These are phyloP conservation scores for Otus sunia DNA, from an alignment of 2,113 vertebrate genomes.

Conservation along the genomic window DNA sequence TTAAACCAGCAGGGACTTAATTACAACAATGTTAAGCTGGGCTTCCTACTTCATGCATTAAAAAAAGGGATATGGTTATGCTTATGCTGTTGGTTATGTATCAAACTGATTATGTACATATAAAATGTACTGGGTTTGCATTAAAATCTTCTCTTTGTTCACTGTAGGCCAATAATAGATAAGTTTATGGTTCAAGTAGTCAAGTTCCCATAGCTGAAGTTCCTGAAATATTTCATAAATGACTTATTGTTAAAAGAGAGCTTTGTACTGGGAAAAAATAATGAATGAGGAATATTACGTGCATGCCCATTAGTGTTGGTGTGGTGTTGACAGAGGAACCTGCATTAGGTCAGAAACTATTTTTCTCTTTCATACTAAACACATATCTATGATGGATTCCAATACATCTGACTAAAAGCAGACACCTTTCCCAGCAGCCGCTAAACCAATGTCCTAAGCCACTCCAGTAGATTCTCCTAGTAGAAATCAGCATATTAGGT, in stretches of 20 bases:
- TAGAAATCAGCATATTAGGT: not conserved
- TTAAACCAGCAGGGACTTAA: not conserved
- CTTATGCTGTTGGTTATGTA: not conserved
- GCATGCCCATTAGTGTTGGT: not conserved
- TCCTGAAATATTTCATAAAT: not conserved
- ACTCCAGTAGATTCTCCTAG: rapidly evolving
- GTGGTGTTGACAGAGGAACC: not conserved
- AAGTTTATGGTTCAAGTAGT: not conserved
- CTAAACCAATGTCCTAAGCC: not conserved
- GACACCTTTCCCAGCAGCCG: not conserved
- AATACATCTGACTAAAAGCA: not conserved
- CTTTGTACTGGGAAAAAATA: not conserved
- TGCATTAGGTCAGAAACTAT: not conserved
- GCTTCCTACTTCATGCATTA: not conserved
- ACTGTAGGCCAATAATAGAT: not conserved
- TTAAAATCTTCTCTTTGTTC: not conserved
- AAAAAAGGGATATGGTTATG: not conserved
- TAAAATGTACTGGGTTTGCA: not conserved
- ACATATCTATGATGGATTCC: not conserved
- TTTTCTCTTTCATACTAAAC: not conserved
- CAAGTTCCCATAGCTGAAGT: not conserved
- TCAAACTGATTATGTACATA: not conserved
- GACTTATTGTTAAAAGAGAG: not conserved
- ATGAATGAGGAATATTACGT: not conserved
- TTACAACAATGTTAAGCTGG: not conserved